phyloP scores from a whole-genome alignment of 2,797 vertebrate species.

The Sebastes melanostomus region DNA sequence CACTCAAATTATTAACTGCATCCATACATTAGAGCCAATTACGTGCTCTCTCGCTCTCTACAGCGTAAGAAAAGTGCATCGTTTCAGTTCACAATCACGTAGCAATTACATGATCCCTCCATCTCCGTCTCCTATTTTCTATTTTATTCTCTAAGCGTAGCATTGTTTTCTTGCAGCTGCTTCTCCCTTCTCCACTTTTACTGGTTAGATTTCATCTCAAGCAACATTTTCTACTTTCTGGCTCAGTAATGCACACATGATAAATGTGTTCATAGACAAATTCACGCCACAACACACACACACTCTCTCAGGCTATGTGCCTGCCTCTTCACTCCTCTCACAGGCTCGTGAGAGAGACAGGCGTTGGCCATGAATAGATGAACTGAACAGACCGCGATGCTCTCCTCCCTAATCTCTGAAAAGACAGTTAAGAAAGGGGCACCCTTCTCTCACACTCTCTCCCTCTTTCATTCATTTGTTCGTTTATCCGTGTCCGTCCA shows the following conservation, averaged over 20 bases:
- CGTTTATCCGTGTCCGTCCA: constrained; percentile 71
- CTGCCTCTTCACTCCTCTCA: constrained; percentile 37
- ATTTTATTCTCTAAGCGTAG: not conserved
- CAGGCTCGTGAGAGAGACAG: constrained; percentile 57
- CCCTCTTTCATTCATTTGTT: constrained; percentile 68
- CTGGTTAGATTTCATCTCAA: not conserved
- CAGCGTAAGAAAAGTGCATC: constrained; percentile 24
- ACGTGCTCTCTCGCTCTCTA: not conserved
- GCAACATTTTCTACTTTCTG: constrained; percentile 8
- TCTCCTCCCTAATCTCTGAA: constrained; percentile 79
- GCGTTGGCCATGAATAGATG: constrained; percentile 72
- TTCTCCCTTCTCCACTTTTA: not conserved
- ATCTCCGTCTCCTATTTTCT: constrained; percentile 13
- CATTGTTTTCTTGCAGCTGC: not conserved
- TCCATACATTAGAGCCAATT: constrained; percentile 38
- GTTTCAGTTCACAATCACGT: constrained; percentile 35
- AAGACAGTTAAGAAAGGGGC: constrained; percentile 75
- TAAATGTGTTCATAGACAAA: constrained; percentile 29
- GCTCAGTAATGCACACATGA: constrained; percentile 18
- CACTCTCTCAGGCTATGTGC: constrained; percentile 8
- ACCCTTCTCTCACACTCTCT: constrained; percentile 77
- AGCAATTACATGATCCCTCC: constrained; percentile 29
- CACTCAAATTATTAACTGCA: constrained; percentile 29
- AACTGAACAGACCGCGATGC: constrained; percentile 63
- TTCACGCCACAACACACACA: constrained; percentile 1